Conservation (phyloP, 2,113 vertebrate species). For the Barbus barbus region DNA sequence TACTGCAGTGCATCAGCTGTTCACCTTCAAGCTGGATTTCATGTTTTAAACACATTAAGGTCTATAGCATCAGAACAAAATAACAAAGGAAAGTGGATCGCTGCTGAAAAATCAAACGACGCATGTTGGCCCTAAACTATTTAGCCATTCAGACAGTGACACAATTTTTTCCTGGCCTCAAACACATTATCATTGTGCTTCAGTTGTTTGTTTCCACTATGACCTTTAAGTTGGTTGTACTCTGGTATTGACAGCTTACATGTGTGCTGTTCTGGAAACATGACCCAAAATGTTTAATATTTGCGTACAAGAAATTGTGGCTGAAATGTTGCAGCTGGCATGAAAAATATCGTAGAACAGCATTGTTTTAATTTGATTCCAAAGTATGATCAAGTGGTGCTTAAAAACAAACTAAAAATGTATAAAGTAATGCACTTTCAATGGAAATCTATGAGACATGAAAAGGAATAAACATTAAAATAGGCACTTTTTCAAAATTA, state of each 20-base stretch:
- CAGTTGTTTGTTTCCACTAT: neutral
- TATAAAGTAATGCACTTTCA: neutral
- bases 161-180: no score
- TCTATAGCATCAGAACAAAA: slow-evolving; percentile 12
- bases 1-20: slow-evolving; percentile 29
- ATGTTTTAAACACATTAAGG: slow-evolving; percentile 31
- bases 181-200: neutral
- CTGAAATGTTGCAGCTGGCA: neutral
- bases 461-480: neutral
- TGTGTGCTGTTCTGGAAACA: neutral
- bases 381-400: neutral
- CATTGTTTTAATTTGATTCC: neutral
- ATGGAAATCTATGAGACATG: neutral
- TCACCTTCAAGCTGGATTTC: slow-evolving; percentile 36
- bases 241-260: neutral
- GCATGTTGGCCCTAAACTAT: neutral
- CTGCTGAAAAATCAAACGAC: neutral
- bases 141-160: neutral
- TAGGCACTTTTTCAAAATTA: neutral
- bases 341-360: neutral
- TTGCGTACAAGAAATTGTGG: no score
- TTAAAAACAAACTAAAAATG: neutral
- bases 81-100: neutral
- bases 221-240: neutral
- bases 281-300: neutral